Evolutionary conservation across 2,113 vertebrate genomes (phyloP).

Genomic region (Eolophus roseicapilla): DNA sequence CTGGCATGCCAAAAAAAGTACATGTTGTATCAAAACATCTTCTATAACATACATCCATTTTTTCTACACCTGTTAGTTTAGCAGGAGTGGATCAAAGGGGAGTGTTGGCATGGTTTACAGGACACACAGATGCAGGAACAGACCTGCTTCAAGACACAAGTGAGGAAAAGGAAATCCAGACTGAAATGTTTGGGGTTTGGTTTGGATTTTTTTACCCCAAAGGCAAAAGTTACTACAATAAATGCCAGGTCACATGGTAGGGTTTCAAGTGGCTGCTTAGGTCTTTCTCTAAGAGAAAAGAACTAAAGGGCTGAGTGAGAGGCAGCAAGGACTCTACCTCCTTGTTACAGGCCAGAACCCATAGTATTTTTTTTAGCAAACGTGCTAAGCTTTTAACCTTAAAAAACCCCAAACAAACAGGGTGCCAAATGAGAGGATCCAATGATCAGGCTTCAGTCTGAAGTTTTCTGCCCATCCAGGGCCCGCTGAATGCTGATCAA

Average conservation of each 20-base stretch:
- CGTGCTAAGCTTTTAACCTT: not conserved
- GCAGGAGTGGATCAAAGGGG: not conserved
- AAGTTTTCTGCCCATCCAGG: not conserved
- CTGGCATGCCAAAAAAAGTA: constrained; percentile 8
- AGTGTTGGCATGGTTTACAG: constrained; percentile 33
- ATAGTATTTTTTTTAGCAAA: not conserved
- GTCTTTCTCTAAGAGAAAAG: not conserved
- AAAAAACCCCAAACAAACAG: not conserved
- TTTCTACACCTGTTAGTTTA: constrained; percentile 25
- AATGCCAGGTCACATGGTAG: not conserved
- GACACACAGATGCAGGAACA: constrained; percentile 8
- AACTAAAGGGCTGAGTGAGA: not conserved
- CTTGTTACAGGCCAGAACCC: not conserved
- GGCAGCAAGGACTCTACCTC: not conserved
- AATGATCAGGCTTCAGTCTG: not conserved
- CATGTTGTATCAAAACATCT: constrained; percentile 31
- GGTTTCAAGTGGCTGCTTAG: not conserved
- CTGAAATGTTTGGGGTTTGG: not conserved
- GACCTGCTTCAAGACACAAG: constrained; percentile 13
- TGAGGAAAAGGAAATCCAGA: constrained; percentile 33
- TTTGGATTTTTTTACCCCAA: not conserved
- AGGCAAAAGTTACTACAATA: constrained; percentile 11
- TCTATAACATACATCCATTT: not conserved
- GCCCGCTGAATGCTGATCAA: not conserved
- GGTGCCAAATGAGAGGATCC: not conserved